phyloP scores from a whole-genome alignment of 2,113 vertebrate genomes.

The Podocnemis expansa region DNA sequence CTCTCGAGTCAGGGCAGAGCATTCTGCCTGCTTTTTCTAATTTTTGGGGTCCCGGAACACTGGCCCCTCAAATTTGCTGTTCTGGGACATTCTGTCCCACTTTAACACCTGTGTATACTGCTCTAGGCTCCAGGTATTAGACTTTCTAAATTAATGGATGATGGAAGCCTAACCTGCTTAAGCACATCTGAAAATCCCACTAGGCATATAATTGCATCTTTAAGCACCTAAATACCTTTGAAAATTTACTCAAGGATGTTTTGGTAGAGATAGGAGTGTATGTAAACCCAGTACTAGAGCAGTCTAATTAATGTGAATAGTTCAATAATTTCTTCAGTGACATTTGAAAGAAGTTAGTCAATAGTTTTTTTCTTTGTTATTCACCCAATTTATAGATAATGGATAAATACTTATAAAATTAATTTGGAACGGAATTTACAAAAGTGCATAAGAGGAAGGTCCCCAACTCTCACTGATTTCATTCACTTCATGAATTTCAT shows the following conservation, averaged over 20 bases:
- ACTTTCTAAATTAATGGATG: neutral
- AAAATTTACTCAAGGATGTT: neutral
- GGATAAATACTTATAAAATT: neutral
- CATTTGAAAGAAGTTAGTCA: neutral
- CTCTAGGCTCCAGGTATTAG: neutral
- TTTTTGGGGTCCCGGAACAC: too few species aligned
- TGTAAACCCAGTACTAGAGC: neutral
- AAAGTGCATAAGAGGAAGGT: neutral
- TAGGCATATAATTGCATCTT: neutral
- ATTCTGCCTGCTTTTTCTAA: too few species aligned
- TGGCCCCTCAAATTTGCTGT: too few species aligned
- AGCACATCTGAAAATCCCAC: neutral
- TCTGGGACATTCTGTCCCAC: too few species aligned
- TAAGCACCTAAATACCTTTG: neutral
- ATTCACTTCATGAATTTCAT: neutral
- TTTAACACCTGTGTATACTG: too few species aligned
- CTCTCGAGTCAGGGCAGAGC: too few species aligned
- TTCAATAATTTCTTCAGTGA: neutral
- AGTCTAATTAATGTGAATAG: neutral
- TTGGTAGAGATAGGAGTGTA: neutral
- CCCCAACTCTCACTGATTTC: neutral
- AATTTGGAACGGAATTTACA: neutral
- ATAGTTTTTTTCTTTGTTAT: neutral
- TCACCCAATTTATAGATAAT: neutral
- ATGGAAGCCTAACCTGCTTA: conserved; percentile 1